Evolutionary conservation across 2,797 vertebrate genomes (phyloP), one percentile per base, ranked within the genome.

Genomic region (Ceryle rudis): DNA sequence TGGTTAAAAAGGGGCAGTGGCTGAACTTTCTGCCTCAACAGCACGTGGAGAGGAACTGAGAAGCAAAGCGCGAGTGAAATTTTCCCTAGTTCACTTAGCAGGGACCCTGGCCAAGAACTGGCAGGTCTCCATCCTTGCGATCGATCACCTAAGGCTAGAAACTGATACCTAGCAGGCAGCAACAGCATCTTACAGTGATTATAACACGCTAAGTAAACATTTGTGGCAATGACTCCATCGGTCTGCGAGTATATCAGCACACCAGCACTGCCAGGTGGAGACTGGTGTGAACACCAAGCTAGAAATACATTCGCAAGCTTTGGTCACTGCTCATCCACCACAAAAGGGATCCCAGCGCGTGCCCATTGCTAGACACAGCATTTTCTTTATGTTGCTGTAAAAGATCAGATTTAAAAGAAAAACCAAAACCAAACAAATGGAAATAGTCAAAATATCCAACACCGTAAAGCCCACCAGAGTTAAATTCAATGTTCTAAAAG

Each of bases 21-120:
- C 2, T 31, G 19, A 62, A 29, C 16, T 11, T 71, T 9, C 41
- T 31, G 22, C 22, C 22, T 51, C 18, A 5, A 18, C 7, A 23
- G 52, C 18, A 35, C 79, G 22, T 0, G 0, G 26, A 64, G 28
- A 3, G 33, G 29, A 86, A 17, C 18, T 0, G 0, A 57, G 37
- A 64, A 42, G n/a, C 26, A 70, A 54, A 44, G 2, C 2, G 0
- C 0, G 10, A 62, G 21, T 4, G 20, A 44, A 41, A 26, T 9
- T 7, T 11, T 57, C 60, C 31, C 49, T 7, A 26, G 51, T 55
- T 84, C 57, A 10, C 8, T 17, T 4, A 52, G 39, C 37, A 39
- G 26, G 0, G 1, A 35, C 13, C 18, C 3, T 0, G 2, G 67
- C 7, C 1, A 1, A 31, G 3, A 26, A 28, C 19, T 4, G 57